Evolutionary conservation across 1,140 invertebrate species (phyloP), one percentile per base, ranked within the genome.

Genomic region (Drosophila simulans): DNA sequence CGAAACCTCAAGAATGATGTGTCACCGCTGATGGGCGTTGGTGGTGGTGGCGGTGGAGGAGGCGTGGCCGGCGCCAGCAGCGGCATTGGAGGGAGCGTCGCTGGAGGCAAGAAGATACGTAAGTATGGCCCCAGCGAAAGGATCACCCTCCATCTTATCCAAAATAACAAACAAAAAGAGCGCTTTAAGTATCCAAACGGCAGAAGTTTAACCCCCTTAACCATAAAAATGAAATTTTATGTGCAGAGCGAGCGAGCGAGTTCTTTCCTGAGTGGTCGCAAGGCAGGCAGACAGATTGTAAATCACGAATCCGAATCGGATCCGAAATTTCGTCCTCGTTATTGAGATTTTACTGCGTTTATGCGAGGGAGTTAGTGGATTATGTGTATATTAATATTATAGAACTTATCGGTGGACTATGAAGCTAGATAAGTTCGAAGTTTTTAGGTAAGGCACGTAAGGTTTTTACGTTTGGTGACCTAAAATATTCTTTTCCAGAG

Each of bases 31-130:
- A 95, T 95, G 92, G 94, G 95, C 72, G 95, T 95, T 83, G 35
- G 35, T 37, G 37, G 37, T 4, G 37, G 12, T 31, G 56, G 31
- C 0, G 51, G 27, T 2, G 22, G 22, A 27, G 45, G 45, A 27
- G 45, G 13, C 45, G n/a, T 17, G 7, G 40, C 12, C 31, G 25
- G 7, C 12, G 34, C 55, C 7, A 37, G 25, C n/a, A 25, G 54
- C 4, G 64, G 63, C 51, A n/a, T 34, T 25, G 59, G 51, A 5
- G 57, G 25, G 40, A 35, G 45, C 35, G 37, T 58, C 39, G 64
- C 17, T n/a, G 46, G 60, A 80, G 96, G 96, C 93, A 94, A 96
- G 92, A 94, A 95, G 94, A 96, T 97, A 95, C 96, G 96, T 97
- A 96, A 97, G 96, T 97, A 94, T 94, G 91, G 49, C 73, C 72